Percentiles rank a stretch among this genome's conserved stretches.
phyloP scores from a whole-genome alignment of 2,113 vertebrate species.

The Nesoenas mayeri region DNA sequence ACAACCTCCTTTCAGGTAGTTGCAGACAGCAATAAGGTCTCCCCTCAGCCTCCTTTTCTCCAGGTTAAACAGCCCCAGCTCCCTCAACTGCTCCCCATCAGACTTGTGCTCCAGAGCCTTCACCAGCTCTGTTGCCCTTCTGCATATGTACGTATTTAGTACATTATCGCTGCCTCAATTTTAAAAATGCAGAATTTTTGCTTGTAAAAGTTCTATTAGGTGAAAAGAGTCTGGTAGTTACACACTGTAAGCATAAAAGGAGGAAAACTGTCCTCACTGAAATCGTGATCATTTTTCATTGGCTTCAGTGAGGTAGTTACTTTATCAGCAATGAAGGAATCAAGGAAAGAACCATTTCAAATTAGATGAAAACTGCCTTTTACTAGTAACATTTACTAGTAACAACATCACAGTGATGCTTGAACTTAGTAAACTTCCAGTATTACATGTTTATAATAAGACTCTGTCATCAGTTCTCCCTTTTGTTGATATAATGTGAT shows the following conservation, averaged over 20 bases:
- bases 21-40: too few species aligned
- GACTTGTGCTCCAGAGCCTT: too few species aligned
- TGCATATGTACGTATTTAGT: neutral
- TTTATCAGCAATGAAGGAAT: neutral
- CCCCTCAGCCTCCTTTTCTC: too few species aligned
- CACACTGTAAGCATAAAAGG: fast-evolving
- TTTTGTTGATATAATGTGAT: neutral
- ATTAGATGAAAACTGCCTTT: neutral
- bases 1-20: too few species aligned
- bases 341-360: neutral
- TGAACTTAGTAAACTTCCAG: neutral
- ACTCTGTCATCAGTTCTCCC: neutral
- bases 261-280: neutral
- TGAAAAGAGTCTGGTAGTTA: neutral
- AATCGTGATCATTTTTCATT: neutral
- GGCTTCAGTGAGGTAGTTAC: neutral
- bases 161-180: neutral
- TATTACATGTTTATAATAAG: neutral
- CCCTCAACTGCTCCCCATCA: too few species aligned
- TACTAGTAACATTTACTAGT: neutral
- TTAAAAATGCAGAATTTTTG: neutral
- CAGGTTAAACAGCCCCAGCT: too few species aligned
- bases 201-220: neutral
- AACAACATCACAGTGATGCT: neutral
- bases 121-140: too few species aligned